Base-by-base conservation (phyloP, 2,888 invertebrate species). In the Plebejus anna region DNA sequence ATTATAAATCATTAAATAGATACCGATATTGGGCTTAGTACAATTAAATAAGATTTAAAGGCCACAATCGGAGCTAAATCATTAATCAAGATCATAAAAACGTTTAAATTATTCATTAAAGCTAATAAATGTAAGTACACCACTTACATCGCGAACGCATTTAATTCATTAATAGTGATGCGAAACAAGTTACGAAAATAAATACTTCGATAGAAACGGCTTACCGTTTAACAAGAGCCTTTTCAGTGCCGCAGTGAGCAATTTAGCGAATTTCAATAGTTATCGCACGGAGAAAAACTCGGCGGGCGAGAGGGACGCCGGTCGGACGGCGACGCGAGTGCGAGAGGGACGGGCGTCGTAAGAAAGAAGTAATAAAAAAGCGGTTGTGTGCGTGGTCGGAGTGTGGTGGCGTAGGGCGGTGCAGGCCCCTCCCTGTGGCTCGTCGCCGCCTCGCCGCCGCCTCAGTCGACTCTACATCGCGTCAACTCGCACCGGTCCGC, bases 201-300 rank as follows among this genome's bases (percentile, higher is more conserved):
- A 92, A 92, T 92, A 92, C 89, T 86, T 88, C 86, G 89, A 91
- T 91, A 90, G 87, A 87, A 92, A 93, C 92, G 88, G 87, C 88
- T 91, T 89, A 89, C 89, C 90, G 90, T 92, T 93, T 93, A 93
- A 92, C 91, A 90, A 91, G 91, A 88, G 90, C 90, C 92, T 92
- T 93, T 94, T 92, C 93, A 92, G 89, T 91, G 88, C 90, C 90
- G 91, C 90, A 90, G 91, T 88, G 91, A 92, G 89, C 91, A 91
- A 89, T 94, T 94, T 93, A 93, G 93, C 93, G 91, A 93, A 93
- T 93, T 93, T 94, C 93, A 92, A 94, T 93, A 94, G 93, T 92
- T 93, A 94, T 91, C 93, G 89, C 91, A 87, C 85, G 87, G 90
- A 92, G 93, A 94, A 93, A 93, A 92, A 92, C 92, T 91, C 90